phyloP scores from a whole-genome alignment of 2,888 invertebrate genomes.

The Capitulum mitella region DNA sequence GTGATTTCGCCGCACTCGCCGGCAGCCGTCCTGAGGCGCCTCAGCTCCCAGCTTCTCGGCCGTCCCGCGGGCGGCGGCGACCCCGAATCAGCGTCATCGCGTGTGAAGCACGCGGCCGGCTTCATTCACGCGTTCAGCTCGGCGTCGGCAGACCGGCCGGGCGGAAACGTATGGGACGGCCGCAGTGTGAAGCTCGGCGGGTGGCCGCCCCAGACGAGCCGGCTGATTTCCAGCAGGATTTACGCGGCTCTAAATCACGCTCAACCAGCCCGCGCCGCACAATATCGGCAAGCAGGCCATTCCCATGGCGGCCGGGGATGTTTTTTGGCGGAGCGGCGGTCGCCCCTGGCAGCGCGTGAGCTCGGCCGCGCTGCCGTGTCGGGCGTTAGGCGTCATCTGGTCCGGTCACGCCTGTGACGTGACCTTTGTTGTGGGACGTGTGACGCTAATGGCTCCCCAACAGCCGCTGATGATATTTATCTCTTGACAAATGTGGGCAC shows the following conservation, averaged over 20 bases:
- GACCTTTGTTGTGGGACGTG: neutral
- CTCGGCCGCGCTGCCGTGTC: no score
- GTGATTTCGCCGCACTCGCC: no score
- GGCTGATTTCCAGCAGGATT: neutral
- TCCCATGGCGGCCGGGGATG: neutral
- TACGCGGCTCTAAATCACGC: neutral
- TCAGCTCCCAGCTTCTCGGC: no score
- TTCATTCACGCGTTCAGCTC: neutral
- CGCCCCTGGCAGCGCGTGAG: no score
- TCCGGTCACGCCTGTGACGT: no score
- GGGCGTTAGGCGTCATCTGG: no score
- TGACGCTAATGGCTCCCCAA: neutral
- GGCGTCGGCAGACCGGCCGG: neutral
- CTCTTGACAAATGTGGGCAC: neutral
- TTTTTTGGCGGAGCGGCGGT: neutral
- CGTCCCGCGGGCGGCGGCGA: no score
- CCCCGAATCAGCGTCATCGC: no score
- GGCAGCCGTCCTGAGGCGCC: no score
- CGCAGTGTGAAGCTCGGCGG: neutral
- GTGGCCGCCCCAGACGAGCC: neutral
- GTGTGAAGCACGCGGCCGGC: no score
- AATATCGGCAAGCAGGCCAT: neutral
- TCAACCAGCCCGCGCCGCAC: neutral
- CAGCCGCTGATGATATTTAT: neutral
- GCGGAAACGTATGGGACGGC: neutral